These are phyloP conservation scores for Allygus modestus DNA, from an alignment of 2,888 invertebrate species.

Conservation along the genomic window DNA sequence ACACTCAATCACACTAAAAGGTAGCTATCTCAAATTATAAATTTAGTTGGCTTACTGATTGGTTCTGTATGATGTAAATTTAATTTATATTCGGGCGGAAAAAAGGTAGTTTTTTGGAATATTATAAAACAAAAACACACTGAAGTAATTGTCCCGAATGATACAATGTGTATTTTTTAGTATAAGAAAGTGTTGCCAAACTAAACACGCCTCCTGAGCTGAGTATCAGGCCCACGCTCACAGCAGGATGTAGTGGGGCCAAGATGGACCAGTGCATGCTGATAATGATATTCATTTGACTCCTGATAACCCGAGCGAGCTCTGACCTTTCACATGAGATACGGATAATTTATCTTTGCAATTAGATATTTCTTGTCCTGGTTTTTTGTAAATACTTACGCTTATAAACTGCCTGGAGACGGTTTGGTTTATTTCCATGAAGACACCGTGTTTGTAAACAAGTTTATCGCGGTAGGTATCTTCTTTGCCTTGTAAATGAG, in stretches of 20 bases:
- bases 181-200: no score
- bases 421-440: slow-evolving; percentile 30
- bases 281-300: slow-evolving; percentile 42
- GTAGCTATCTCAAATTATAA: no score
- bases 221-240: not conserved
- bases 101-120: no score
- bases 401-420: not conserved
- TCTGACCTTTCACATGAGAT: not conserved
- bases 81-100: no score
- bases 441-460: slow-evolving; percentile 1
- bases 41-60: no score
- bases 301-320: slow-evolving; percentile 26
- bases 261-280: not conserved
- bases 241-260: not conserved
- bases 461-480: not conserved
- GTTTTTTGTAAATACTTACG: not conserved
- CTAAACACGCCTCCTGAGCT: not conserved
- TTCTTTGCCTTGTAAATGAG: not conserved
- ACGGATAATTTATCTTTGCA: slow-evolving; percentile 1
- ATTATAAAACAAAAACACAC: no score
- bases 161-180: no score
- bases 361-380: not conserved
- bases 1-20: no score
- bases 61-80: no score
- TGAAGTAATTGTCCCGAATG: no score